Evolutionary conservation across 2,113 vertebrate genomes (phyloP).

Genomic region (Meriones unguiculatus): DNA sequence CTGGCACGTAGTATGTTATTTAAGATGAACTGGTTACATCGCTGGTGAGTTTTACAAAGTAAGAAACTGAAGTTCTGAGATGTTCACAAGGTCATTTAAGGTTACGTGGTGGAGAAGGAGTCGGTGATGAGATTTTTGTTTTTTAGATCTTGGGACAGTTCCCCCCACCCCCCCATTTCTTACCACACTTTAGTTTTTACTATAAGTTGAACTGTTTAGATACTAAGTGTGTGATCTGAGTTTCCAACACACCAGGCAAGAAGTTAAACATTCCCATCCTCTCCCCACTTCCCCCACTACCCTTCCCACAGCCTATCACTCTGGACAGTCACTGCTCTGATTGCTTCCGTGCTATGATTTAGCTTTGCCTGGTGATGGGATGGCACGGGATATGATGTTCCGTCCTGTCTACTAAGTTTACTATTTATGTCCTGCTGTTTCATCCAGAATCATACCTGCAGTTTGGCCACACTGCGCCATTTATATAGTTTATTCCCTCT

Average conservation of each 20-base stretch:
- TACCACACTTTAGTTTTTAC: neutral
- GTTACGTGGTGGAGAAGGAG: neutral
- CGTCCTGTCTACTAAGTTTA: neutral
- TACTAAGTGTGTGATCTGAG: neutral
- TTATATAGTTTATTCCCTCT: neutral
- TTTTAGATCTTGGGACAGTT: neutral
- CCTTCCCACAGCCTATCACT: neutral
- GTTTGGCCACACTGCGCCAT: neutral
- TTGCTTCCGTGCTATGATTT: neutral
- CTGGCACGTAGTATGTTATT: neutral
- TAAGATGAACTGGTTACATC: neutral
- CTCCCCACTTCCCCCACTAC: neutral
- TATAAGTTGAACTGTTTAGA: slow-evolving; percentile 22
- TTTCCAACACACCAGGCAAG: neutral
- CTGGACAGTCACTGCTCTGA: neutral
- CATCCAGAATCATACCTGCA: neutral
- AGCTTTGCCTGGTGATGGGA: neutral
- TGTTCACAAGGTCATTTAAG: slow-evolving; percentile 24
- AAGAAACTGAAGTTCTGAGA: neutral
- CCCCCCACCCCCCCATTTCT: neutral
- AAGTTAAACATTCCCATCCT: neutral
- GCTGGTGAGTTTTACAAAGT: neutral
- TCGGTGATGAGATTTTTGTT: neutral
- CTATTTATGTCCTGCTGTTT: neutral
- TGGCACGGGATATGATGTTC: neutral